Conservation (phyloP, 1,140 invertebrate genomes). For the Coelopa frigida region DNA sequence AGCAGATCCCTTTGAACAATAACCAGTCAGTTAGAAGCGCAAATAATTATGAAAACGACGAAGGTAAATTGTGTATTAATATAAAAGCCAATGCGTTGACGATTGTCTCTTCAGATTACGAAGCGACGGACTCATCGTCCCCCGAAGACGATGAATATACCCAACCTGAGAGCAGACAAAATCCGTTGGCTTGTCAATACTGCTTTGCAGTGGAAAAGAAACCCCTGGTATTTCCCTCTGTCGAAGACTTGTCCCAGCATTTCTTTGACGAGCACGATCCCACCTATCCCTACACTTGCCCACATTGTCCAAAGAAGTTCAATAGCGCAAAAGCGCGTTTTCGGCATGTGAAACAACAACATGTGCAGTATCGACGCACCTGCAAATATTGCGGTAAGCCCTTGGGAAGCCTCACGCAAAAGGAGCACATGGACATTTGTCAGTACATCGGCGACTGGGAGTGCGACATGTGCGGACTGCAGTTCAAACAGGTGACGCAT, state of each 20-base stretch:
- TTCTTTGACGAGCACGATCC: conserved; percentile 16
- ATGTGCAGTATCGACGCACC: neutral
- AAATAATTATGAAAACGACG: neutral
- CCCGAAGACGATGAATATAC: conserved; percentile 7
- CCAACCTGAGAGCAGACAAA: conserved; percentile 3
- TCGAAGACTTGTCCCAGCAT: conserved; percentile 13
- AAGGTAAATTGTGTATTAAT: neutral
- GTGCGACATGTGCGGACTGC: conserved; percentile 8
- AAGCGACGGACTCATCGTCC: neutral
- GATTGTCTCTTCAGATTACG: neutral
- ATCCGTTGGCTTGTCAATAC: conserved; percentile 14
- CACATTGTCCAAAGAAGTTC: conserved; percentile 8
- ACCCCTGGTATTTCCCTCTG: conserved; percentile 7
- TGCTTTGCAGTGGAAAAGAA: conserved; percentile 11
- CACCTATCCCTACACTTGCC: conserved; percentile 14
- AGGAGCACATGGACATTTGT: conserved; percentile 8
- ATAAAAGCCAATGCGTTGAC: neutral
- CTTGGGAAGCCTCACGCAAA: neutral
- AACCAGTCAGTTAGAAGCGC: neutral
- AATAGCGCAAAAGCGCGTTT: conserved; percentile 7
- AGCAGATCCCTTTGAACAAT: neutral
- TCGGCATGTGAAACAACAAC: conserved; percentile 6
- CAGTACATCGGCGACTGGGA: conserved; percentile 12
- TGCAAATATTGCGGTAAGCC: conserved; percentile 9
- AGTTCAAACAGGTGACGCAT: conserved; percentile 2